Evolutionary conservation across 2,888 invertebrate genomes (phyloP), one percentile per base, ranked within the genome.

Genomic region (Tortrix viridana): DNA sequence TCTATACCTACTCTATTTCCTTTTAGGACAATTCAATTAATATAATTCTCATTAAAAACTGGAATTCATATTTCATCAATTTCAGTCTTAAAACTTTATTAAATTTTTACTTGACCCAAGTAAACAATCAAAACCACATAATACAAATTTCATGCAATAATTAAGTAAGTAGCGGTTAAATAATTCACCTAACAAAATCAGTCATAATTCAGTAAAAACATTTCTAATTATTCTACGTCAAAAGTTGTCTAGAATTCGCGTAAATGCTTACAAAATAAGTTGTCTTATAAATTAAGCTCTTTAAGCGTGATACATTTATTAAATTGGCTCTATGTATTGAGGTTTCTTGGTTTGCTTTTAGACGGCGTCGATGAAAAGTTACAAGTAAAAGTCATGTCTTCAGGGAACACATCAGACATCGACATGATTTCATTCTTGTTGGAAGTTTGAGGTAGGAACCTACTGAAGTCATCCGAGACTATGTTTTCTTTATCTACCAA

Each of bases 361-460:
- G 92, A 92, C 14, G 92, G 92, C 18, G 92, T 92, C 2, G 92
- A 92, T 2, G 92, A 90, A 66, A 89, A 92, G 62, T 92, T 92
- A 67, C 90, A 90, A 67, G 86, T 87, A 54, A 90, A 89, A 0
- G 89, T 84, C 78, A 92, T 77, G 19, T 92, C 92, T 1, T 92
- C 92, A 0, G 81, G 78, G 48, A 92, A 90, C 50, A 89, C 84
- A 38, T 91, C 92, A 0, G 92, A 92, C 79, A 92, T 88, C 0
- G 90, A 91, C 84, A 89, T 85, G 0, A 85, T 78, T 12, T 91
- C 89, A 43, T 81, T 85, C 70, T 82, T 85, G 41, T 74, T 82
- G 0, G 82, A 68, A 6, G 75, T 71, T 63, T 84, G 83, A 19
- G 79, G 75, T 5, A 86, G 66, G 44, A 85, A 82, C 64, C 80